Evolutionary conservation across 2,888 invertebrate species (phyloP).

Genomic region (Trachelus troglodyta): DNA sequence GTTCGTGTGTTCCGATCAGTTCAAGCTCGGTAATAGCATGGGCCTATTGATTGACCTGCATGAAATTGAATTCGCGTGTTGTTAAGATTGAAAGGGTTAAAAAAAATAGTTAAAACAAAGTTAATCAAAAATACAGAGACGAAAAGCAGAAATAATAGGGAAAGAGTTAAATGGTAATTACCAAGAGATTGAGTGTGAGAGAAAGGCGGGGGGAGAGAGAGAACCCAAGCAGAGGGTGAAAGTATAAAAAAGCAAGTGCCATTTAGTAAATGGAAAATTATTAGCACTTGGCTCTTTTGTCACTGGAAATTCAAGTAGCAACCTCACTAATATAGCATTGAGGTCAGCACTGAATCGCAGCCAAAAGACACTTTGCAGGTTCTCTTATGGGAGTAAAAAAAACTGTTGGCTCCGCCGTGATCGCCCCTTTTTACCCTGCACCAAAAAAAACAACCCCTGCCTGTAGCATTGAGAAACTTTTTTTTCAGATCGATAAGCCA

Average conservation of each 20-base stretch:
- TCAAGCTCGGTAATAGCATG: not conserved
- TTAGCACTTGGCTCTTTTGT: conserved; percentile 1
- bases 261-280: not conserved
- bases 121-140: not conserved
- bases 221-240: not conserved
- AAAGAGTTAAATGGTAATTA: not conserved
- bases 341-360: not conserved
- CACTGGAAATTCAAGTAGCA: not conserved
- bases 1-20: not conserved
- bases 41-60: not conserved
- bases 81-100: not conserved
- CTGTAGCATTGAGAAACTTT: not conserved
- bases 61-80: not conserved
- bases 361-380: not conserved
- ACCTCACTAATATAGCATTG: not conserved
- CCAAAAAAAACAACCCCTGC: not conserved
- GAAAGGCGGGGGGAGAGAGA: too few relatives aligned
- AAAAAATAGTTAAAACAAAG: too few relatives aligned
- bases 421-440: not conserved
- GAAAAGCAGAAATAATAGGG: not conserved
- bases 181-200: not conserved
- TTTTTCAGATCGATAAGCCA: not conserved
- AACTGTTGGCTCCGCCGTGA: not conserved
- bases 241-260: not conserved
- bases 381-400: not conserved